Percentiles rank a stretch among this genome's conserved stretches.
Evolutionary conservation across 2,888 invertebrate species (phyloP).

Genomic region (Xestoiulus laeticollis): DNA sequence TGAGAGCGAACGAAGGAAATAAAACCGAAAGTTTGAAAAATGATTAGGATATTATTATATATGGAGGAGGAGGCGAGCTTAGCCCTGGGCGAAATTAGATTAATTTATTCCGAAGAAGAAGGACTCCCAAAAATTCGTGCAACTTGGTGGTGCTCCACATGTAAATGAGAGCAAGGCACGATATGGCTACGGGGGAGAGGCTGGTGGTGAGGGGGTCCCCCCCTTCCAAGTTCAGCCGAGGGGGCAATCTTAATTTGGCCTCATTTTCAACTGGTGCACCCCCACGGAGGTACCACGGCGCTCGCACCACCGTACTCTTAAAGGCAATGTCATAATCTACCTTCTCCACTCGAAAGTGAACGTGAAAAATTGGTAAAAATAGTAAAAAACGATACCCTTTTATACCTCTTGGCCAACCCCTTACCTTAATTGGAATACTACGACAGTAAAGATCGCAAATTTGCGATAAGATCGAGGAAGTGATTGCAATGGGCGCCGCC

Average conservation of each 20-base stretch:
- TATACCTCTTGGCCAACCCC: neutral
- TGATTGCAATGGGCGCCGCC: neutral
- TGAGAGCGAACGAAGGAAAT: conserved; percentile 2
- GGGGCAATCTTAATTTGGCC: conserved; percentile 12
- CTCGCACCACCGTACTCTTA: neutral
- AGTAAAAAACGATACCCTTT: neutral
- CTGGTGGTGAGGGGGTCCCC: neutral
- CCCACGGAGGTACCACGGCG: conserved; percentile 12
- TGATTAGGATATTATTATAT: conserved; percentile 6
- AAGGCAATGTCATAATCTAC: conserved; percentile 7
- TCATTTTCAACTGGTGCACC: conserved; percentile 16
- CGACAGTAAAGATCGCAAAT: conserved; percentile 2
- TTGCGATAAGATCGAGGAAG: conserved; percentile 21
- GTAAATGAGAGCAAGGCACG: conserved; percentile 28
- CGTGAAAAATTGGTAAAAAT: conserved; percentile 10
- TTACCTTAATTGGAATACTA: neutral
- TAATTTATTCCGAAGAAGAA: conserved; percentile 29
- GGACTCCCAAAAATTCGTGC: conserved; percentile 32
- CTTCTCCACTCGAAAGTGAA: neutral
- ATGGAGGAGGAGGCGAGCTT: neutral
- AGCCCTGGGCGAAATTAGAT: neutral
- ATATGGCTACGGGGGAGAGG: neutral
- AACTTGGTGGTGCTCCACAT: conserved; percentile 8
- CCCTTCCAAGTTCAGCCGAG: conserved; percentile 1
- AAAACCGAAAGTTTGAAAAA: conserved; percentile 32